phyloP scores from a whole-genome alignment of 2,113 vertebrate genomes.

The Oncorhynchus clarkii region DNA sequence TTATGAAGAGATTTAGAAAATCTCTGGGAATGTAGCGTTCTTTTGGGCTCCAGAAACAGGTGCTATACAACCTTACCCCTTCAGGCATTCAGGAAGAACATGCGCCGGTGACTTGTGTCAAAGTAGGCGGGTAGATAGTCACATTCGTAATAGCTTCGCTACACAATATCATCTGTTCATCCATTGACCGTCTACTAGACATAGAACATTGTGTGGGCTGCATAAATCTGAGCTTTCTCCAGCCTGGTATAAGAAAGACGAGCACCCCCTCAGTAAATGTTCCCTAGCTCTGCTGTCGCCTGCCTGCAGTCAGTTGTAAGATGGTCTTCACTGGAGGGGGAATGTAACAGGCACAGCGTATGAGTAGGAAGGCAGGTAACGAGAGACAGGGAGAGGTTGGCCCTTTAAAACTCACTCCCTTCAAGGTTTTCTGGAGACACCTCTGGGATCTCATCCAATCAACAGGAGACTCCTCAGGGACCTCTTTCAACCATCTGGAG shows the following conservation, averaged over 20 bases:
- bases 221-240: not conserved
- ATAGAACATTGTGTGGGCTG: not conserved
- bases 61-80: not conserved
- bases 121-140: not conserved
- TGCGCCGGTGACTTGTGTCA: not conserved
- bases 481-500: too few relatives aligned
- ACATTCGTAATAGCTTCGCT: not conserved
- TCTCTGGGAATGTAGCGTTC: too few relatives aligned
- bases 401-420: conserved; percentile 4
- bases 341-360: not conserved
- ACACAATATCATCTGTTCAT: not conserved
- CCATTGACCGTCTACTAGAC: not conserved
- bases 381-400: not conserved
- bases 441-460: too few relatives aligned
- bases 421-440: too few relatives aligned
- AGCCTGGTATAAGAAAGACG: too few relatives aligned
- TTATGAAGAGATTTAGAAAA: too few relatives aligned
- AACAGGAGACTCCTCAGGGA: too few relatives aligned
- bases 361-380: not conserved
- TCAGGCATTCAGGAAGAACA: not conserved
- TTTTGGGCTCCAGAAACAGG: too few relatives aligned
- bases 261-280: not conserved
- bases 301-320: too few relatives aligned
- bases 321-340: not conserved
- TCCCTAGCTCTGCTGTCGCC: not conserved